phyloP scores from a whole-genome alignment of 2,797 vertebrate genomes.

The Benthosema pterotum region DNA sequence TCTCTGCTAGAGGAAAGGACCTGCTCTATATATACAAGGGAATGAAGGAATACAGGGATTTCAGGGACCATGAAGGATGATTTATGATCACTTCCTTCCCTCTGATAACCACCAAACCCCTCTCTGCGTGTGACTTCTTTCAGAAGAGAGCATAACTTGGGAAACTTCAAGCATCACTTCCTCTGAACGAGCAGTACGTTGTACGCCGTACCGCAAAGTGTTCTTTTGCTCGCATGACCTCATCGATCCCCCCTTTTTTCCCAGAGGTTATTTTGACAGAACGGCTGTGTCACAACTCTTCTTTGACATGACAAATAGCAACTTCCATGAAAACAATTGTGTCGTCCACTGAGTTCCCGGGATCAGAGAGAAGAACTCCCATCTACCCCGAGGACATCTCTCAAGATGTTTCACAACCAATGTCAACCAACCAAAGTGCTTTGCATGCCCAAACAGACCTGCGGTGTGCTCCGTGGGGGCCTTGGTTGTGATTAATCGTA shows the following conservation, averaged over 20 bases:
- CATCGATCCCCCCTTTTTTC: slow-evolving; percentile 30
- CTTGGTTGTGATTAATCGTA: slow-evolving; percentile 66
- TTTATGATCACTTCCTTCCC: slow-evolving; percentile 41
- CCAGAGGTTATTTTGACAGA: slow-evolving; percentile 19
- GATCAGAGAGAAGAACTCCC: slow-evolving; percentile 70
- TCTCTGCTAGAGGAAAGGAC: slow-evolving; percentile 22
- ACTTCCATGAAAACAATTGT: slow-evolving; percentile 65
- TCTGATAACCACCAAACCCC: slow-evolving; percentile 18
- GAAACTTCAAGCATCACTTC: slow-evolving; percentile 27
- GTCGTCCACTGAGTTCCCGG: slow-evolving; percentile 54
- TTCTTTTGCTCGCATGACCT: slow-evolving; percentile 43
- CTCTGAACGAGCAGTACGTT: slow-evolving; percentile 14
- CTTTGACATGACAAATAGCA: slow-evolving; percentile 53
- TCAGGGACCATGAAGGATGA: slow-evolving; percentile 21
- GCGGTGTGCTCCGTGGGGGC: slow-evolving; percentile 42
- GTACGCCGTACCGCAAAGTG: slow-evolving; percentile 40
- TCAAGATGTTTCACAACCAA: slow-evolving; percentile 73
- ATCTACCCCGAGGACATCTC: slow-evolving; percentile 70
- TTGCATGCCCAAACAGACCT: slow-evolving; percentile 75
- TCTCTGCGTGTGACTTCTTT: not conserved
- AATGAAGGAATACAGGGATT: slow-evolving; percentile 13
- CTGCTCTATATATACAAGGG: not conserved
- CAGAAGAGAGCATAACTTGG: slow-evolving; percentile 26
- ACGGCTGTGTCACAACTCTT: slow-evolving; percentile 57
- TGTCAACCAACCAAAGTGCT: slow-evolving; percentile 20